These are phyloP conservation scores for Philaethria dido DNA, from an alignment of 2,888 invertebrate genomes.

Conservation along the genomic window DNA sequence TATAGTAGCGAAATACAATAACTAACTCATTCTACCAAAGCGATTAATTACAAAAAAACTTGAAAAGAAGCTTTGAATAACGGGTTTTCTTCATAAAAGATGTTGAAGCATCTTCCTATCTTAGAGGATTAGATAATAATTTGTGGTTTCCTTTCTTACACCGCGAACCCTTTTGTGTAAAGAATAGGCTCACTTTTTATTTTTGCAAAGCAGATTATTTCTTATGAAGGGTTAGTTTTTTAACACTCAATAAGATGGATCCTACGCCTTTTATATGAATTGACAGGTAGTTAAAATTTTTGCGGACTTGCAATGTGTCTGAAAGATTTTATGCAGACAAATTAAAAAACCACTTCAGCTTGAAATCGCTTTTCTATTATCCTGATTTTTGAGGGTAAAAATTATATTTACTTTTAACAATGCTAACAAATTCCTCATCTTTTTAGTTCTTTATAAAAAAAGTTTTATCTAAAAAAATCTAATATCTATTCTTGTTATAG, in stretches of 20 bases:
- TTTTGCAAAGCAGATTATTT: constrained; percentile 78
- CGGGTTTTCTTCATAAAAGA: constrained; percentile 48
- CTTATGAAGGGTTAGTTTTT: constrained; percentile 72
- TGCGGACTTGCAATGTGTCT: constrained; percentile 30
- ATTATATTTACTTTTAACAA: neutral
- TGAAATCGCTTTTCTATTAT: neutral
- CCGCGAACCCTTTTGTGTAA: constrained; percentile 60
- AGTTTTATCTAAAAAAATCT: neutral
- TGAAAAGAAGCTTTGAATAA: constrained; percentile 35
- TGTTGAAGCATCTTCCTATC: constrained; percentile 49
- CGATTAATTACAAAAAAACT: constrained; percentile 26
- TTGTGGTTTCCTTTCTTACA: constrained; percentile 62
- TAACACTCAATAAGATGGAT: constrained; percentile 47
- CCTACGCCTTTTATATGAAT: constrained; percentile 44
- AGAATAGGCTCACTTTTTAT: constrained; percentile 50
- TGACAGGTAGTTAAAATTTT: constrained; percentile 36
- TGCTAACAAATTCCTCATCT: neutral
- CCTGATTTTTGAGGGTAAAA: neutral
- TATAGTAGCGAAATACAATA: constrained; percentile 10
- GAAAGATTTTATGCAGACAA: constrained; percentile 24
- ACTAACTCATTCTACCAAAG: constrained; percentile 6
- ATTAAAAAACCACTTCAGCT: constrained; percentile 31
- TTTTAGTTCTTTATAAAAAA: neutral
- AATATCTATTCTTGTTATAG: constrained; percentile 64
- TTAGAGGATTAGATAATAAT: constrained; percentile 65